Percentiles rank a stretch among this genome's conserved stretches.
Evolutionary conservation across 53 echinoderm and acorn worm species (phyloP).

Genomic region (Luidia sarsii): DNA sequence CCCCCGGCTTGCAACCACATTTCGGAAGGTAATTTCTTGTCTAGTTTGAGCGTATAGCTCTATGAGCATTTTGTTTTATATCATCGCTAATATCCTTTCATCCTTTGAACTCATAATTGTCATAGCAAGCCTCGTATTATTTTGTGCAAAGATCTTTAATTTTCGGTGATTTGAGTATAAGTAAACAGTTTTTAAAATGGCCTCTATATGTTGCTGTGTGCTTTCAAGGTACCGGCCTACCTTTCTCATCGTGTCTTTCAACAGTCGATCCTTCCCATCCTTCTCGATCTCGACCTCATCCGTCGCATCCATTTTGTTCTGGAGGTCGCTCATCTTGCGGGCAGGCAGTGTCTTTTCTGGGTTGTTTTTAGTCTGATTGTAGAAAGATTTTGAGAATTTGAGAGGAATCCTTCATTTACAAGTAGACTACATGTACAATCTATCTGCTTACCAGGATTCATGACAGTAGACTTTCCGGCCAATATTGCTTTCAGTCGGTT

Average conservation of each 20-base stretch:
- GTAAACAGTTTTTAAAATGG: background rate
- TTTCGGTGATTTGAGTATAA: background rate
- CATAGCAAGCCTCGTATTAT: no score
- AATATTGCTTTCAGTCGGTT: background rate
- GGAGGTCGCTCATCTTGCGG: conserved; percentile 10
- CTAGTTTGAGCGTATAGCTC: no score
- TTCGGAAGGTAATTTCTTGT: no score
- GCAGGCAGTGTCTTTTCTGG: background rate
- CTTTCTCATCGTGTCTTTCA: background rate
- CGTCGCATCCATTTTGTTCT: background rate
- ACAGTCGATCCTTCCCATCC: background rate
- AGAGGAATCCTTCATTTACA: no score
- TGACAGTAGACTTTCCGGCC: background rate
- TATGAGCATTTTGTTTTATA: no score
- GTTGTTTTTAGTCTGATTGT: background rate
- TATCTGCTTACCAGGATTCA: background rate
- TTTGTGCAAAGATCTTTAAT: background rate
- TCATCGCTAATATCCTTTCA: no score
- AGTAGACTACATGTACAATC: background rate
- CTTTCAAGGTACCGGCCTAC: no score
- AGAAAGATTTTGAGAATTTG: no score
- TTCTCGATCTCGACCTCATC: no score
- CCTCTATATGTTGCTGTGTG: background rate
- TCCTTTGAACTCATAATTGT: no score
- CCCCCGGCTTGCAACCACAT: no score